phyloP scores from a whole-genome alignment of 2,797 vertebrate genomes.

The Eidolon dupreanum region DNA sequence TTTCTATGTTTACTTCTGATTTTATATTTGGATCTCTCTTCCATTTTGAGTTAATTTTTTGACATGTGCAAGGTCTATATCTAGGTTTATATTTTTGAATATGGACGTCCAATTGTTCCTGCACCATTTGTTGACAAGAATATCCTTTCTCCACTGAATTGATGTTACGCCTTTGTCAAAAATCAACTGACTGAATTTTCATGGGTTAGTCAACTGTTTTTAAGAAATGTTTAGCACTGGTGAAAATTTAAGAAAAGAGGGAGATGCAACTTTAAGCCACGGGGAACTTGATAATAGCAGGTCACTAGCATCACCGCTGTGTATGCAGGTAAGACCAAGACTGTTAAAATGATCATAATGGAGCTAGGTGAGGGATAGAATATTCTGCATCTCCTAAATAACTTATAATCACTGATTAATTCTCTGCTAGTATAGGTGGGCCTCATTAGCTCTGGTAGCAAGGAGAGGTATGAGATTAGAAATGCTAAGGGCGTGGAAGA shows the following conservation, averaged over 20 bases:
- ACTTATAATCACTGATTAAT: slow-evolving; percentile 4
- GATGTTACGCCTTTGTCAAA: background rate
- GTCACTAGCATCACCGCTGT: background rate
- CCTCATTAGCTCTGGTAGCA: slow-evolving; percentile 7
- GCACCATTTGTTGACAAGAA: background rate
- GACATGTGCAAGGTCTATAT: background rate
- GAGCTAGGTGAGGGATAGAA: background rate
- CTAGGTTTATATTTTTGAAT: background rate
- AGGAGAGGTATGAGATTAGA: background rate
- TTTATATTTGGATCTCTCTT: background rate
- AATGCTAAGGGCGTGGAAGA: background rate
- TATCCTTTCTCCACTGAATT: background rate
- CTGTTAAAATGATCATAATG: background rate
- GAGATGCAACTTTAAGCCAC: background rate
- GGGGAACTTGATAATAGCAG: background rate
- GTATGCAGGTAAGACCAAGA: background rate
- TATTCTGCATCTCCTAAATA: background rate
- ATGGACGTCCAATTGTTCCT: background rate
- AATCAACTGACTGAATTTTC: background rate
- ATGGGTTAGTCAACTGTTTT: background rate
- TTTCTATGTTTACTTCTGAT: slow-evolving; percentile 1
- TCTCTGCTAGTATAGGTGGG: background rate
- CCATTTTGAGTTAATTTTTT: background rate
- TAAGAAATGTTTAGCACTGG: background rate
- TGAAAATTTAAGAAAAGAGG: background rate